Conservation (phyloP, 2,113 vertebrate genomes). For the Zapus hudsonius region DNA sequence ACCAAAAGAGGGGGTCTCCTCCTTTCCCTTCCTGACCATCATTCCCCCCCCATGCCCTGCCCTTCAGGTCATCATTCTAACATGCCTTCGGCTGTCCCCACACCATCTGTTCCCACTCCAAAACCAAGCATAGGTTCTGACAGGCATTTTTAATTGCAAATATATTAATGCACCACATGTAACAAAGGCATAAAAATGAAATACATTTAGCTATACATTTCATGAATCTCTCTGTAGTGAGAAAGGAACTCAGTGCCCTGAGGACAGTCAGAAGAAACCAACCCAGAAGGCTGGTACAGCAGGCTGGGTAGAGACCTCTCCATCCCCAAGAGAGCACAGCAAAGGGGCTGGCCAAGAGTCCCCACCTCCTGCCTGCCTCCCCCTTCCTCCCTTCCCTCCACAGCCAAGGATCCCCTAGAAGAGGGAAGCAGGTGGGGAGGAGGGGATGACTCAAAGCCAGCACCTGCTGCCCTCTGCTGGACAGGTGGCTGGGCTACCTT, state of each 20-base stretch:
- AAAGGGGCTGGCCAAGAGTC: background rate
- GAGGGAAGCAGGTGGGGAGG: background rate
- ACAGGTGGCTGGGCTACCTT: background rate
- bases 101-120: background rate
- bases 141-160: background rate
- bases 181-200: constrained; percentile 25
- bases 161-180: background rate
- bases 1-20: background rate
- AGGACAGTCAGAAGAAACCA: background rate
- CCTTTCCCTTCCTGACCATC: background rate
- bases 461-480: background rate
- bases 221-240: background rate
- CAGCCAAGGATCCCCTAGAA: background rate
- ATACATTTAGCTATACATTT: background rate
- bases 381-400: background rate
- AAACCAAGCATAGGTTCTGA: background rate
- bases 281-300: rapidly evolving
- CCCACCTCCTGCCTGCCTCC: background rate
- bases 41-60: rapidly evolving
- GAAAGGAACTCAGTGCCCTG: background rate
- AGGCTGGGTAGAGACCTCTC: background rate
- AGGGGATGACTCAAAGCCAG: background rate
- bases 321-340: rapidly evolving
- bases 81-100: background rate
- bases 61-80: background rate